A percentile compares a stretch with the other conserved stretches of the same genome.
These are phyloP conservation scores for Pagetopsis macropterus DNA, from an alignment of 2,797 vertebrate species.

Conservation along the genomic window DNA sequence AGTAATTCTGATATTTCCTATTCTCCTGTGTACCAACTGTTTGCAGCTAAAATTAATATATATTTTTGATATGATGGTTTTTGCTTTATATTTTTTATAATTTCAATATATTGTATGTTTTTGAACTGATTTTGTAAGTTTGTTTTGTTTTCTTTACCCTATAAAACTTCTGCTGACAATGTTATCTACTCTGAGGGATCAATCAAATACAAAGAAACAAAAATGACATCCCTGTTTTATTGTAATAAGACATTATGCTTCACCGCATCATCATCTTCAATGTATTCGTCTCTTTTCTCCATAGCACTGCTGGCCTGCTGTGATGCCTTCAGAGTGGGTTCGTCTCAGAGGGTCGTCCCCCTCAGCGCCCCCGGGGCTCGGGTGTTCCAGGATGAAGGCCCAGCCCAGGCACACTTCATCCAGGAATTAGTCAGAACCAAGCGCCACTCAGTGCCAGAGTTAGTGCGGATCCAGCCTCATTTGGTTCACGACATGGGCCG, in stretches of 20 bases:
- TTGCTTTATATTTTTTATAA: not conserved
- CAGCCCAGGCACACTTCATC: slow-evolving; percentile 24
- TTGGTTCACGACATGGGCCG: slow-evolving; percentile 72
- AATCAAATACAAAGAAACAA: not conserved
- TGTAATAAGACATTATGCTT: not conserved
- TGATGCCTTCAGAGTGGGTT: slow-evolving; percentile 42
- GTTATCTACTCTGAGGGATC: not conserved
- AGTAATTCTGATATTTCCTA: not conserved
- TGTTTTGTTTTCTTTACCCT: not conserved
- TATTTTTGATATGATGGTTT: not conserved
- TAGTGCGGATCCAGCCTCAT: slow-evolving; percentile 71
- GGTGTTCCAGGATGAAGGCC: slow-evolving; percentile 38
- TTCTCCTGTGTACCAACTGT: not conserved
- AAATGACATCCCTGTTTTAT: not conserved
- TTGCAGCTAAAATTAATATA: too few relatives aligned
- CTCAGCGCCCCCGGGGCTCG: slow-evolving; percentile 15
- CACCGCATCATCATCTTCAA: not conserved
- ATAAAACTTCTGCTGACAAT: not conserved
- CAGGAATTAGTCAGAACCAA: slow-evolving; percentile 65
- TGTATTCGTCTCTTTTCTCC: not conserved
- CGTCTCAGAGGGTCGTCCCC: slow-evolving; percentile 31
- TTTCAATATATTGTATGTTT: not conserved
- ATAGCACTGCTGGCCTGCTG: slow-evolving; percentile 56
- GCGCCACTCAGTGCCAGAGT: slow-evolving; percentile 45
- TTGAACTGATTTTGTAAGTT: not conserved